These are phyloP conservation scores for Agraylea sexmaculata DNA, from an alignment of 1,140 invertebrate genomes.

Conservation along the genomic window DNA sequence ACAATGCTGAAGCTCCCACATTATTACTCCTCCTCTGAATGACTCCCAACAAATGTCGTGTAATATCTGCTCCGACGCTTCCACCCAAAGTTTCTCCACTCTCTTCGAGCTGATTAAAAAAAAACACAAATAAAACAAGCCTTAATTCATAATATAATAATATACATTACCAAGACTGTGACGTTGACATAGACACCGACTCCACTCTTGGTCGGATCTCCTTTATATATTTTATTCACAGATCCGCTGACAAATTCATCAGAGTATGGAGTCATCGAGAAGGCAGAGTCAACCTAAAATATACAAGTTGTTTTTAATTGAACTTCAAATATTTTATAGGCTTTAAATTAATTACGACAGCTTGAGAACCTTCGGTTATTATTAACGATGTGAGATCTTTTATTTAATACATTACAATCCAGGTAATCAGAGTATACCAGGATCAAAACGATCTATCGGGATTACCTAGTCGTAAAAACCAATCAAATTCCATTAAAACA, in stretches of 20 bases:
- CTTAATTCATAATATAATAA: not conserved
- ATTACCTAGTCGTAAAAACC: no score
- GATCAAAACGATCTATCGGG: no score
- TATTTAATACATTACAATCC: no score
- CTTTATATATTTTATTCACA: slow-evolving; percentile 71
- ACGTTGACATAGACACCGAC: slow-evolving; percentile 71
- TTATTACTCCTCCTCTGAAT: slow-evolving; percentile 73
- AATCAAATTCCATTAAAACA: no score
- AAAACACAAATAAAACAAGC: not conserved
- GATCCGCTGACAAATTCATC: slow-evolving; percentile 70
- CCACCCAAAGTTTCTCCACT: slow-evolving; percentile 51
- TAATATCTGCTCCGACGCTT: slow-evolving; percentile 59
- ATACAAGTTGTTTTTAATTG: no score
- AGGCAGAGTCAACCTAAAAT: slow-evolving; percentile 69
- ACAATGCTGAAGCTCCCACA: slow-evolving; percentile 72
- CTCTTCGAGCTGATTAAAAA: slow-evolving; percentile 47
- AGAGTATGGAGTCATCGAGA: slow-evolving; percentile 81
- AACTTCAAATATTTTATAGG: no score
- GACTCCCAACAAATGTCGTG: slow-evolving; percentile 72
- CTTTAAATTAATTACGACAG: no score
- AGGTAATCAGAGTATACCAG: no score
- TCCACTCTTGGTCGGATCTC: slow-evolving; percentile 50
- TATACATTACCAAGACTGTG: slow-evolving; percentile 51
- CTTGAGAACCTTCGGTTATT: no score
- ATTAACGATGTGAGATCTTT: no score